Base-by-base conservation (phyloP, 2,113 vertebrate genomes). In the Paraplagusia blochii region DNA sequence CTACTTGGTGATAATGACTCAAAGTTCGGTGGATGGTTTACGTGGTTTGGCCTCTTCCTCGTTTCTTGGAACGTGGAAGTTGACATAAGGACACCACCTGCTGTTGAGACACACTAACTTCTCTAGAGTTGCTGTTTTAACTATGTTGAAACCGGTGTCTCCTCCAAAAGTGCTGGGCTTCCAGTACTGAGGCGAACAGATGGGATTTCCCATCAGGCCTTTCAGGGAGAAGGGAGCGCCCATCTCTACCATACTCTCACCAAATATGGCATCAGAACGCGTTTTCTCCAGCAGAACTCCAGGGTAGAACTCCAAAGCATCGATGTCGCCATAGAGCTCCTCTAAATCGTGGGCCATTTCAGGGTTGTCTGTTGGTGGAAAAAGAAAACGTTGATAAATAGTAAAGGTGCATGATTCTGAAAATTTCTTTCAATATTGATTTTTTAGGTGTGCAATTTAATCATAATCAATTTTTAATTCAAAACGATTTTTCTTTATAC, bases 211-310 rank as follows among this genome's bases (percentile, higher is more conserved):
- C 43, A 97, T 19, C n/a, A 99, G 93, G 36, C 96, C 96, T 81
- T 97, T 99, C 61, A 99, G 86, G 43, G 96, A 99, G 77, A 98
- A 99, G 0, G 95, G 95, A 15, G 96, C 92, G 2, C 96, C 95
- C 0, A 98, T 96, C 85, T 99, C 95, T 54, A 98, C 91, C 92
- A 99, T 98, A 61, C 96, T 99, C 76, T 97, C 91, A n/a, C 96
- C 96, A 78, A 99, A 99, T 53, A 97, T 93, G 1, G 81, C 58
- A 0, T 80, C 74, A 1, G 89, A 71, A 1, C 88, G 90, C 0
- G 89, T 79, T 66, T 93, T 94, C 85, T 99, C 96, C 5, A 99
- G 83, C 66, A 99, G 36, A 43, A 98, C 38, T 5, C 92, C 96
- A 0, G 78, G 89, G 58, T 93, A 98, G 69, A 98, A 95, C 72